Percentiles rank a stretch among this genome's conserved stretches.
These are phyloP conservation scores for Phyto melanocephala DNA, from an alignment of 2,888 invertebrate species.

Conservation along the genomic window DNA sequence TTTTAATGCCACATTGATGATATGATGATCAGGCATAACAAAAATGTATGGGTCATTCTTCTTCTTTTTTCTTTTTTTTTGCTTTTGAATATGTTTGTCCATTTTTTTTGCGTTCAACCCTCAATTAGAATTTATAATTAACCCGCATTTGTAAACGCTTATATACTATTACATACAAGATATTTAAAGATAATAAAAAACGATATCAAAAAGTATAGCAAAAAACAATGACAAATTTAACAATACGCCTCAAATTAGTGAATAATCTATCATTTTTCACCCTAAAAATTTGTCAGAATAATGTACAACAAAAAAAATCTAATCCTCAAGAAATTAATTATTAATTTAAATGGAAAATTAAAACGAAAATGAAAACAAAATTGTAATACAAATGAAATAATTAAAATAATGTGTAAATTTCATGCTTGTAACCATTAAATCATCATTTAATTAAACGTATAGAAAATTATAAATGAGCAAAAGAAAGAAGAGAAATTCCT, in stretches of 20 bases:
- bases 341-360: background rate
- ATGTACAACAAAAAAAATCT: background rate
- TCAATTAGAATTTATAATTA: constrained; percentile 30
- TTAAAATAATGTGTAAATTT: background rate
- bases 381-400: background rate
- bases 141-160: constrained; percentile 35
- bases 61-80: background rate
- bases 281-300: background rate
- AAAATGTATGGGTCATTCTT: background rate
- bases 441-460: background rate
- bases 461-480: background rate
- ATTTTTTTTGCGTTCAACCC: background rate
- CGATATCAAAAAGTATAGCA: background rate
- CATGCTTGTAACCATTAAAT: background rate
- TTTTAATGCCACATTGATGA: too few species aligned
- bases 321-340: background rate
- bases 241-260: background rate
- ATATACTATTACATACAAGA: constrained; percentile 1
- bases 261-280: background rate
- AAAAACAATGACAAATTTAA: background rate
- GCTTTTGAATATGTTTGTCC: background rate
- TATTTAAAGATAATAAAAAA: background rate
- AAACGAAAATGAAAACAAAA: background rate
- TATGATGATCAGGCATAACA: background rate
- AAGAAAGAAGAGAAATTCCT: too few species aligned